Base-by-base conservation (phyloP, 2,888 invertebrate genomes). In the Lasioglossum marginatum region DNA sequence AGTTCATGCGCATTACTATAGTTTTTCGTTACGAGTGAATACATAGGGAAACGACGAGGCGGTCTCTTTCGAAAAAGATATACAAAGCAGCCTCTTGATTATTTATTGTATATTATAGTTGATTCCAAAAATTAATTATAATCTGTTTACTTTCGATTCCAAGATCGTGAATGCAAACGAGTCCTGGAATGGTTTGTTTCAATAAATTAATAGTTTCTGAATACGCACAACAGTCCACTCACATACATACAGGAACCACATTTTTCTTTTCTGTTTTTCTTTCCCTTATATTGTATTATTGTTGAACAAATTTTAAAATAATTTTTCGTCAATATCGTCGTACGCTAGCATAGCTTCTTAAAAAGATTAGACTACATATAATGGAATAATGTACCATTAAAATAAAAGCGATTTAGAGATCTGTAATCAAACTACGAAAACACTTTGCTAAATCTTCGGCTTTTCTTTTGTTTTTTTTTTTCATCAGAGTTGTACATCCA, bases 221-320 rank as follows among this genome's bases (percentile, higher is more conserved):
- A 91, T 88, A 87, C 85, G 88, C 88, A 87, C 82, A 86, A 75
- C 78, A 79, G 85, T 89, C 78, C 89, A 89, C 73, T 82, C 72
- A 89, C 74, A 40, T 40, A 83, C 75, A 87, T 73, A 85, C 86
- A 86, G 88, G 87, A 90, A 91, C 86, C 83, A 86, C 81, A 77
- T 79, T 85, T 74, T 81, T 77, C 68, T 40, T n/a, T 52, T 52
- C 23, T 40, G 37, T 40, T 40, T 40, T 40, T 40, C 40, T 40
- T 40, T 12, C 40, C n/a, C 71, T 68, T 48, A 68, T 72, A 70
- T 79, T 73, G 60, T 83, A 83, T 76, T 81, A 76, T 77, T 63
- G 14, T 70, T 66, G 71, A 86, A 90, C 77, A 83, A 88, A 87
- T 79, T 83, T 82, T 63, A 63, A 83, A 57, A 76, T 82, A 72